phyloP scores from a whole-genome alignment of 2,888 invertebrate species.

The Phania funesta region DNA sequence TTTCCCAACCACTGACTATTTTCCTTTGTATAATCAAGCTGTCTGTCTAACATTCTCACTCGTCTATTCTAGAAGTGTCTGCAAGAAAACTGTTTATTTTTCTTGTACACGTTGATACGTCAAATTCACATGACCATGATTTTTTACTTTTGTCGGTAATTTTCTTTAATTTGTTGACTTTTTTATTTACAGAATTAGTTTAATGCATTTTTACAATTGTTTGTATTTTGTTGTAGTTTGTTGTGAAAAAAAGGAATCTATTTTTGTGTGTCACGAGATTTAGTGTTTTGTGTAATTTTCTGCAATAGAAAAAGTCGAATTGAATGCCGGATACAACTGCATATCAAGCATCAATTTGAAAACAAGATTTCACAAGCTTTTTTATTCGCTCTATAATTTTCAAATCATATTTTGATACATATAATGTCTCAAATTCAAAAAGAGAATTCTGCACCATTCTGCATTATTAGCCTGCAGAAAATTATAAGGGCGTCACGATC shows the following conservation, averaged over 20 bases:
- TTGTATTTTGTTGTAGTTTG: background rate
- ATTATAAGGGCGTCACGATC: too few relatives aligned
- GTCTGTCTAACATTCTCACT: background rate
- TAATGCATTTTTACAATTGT: background rate
- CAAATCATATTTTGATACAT: too few relatives aligned
- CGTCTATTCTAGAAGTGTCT: background rate
- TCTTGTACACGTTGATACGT: background rate
- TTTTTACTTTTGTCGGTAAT: slow-evolving; percentile 21
- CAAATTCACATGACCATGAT: slow-evolving; percentile 48
- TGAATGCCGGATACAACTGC: background rate
- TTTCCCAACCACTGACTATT: too few relatives aligned
- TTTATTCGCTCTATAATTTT: too few relatives aligned
- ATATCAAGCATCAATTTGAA: too few relatives aligned
- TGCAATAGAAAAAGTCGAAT: background rate
- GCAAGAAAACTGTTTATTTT: background rate
- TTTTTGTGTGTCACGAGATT: slow-evolving; percentile 41
- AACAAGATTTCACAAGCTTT: too few relatives aligned
- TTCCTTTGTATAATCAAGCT: too few relatives aligned
- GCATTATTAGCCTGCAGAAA: too few relatives aligned
- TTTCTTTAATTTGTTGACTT: slow-evolving; percentile 17
- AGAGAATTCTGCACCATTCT: too few relatives aligned
- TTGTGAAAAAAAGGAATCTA: slow-evolving; percentile 16
- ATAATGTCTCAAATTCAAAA: too few relatives aligned
- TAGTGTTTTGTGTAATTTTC: background rate
- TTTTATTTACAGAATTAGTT: slow-evolving; percentile 24